These are phyloP conservation scores for Lasioglossum vierecki DNA, from an alignment of 2,888 invertebrate species.

Conservation along the genomic window DNA sequence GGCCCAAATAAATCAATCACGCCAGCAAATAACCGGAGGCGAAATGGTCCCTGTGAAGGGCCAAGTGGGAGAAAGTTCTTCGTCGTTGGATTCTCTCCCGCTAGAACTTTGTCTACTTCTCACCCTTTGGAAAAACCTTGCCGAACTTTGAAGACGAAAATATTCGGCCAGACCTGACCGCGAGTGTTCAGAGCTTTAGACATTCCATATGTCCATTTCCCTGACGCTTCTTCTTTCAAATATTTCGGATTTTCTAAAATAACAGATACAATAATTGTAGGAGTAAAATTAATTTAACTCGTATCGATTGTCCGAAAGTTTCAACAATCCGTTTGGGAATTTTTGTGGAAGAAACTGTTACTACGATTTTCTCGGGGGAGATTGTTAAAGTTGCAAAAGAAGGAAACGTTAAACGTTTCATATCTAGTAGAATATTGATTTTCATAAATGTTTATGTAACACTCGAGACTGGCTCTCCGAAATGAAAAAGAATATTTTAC, in stretches of 20 bases:
- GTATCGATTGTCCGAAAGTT: neutral
- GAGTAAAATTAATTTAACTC: neutral
- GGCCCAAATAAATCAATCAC: neutral
- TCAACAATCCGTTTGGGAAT: neutral
- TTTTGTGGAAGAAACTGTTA: neutral
- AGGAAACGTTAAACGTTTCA: neutral
- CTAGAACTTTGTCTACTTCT: neutral
- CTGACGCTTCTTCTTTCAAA: too few relatives aligned
- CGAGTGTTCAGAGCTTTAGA: neutral
- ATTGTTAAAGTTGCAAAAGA: neutral
- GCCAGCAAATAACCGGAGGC: neutral
- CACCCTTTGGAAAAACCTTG: neutral
- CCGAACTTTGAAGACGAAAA: neutral
- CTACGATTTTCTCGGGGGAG: neutral
- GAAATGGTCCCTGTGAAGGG: neutral
- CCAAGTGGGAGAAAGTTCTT: neutral
- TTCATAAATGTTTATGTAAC: neutral
- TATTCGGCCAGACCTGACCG: neutral
- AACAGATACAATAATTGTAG: neutral
- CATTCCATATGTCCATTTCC: neutral
- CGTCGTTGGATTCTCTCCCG: neutral
- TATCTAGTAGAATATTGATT: neutral
- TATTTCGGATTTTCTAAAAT: too few relatives aligned
- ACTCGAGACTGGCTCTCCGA: neutral
- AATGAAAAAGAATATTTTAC: neutral